A percentile compares a stretch with the other conserved stretches of the same genome.
These are phyloP conservation scores for Apodemus speciosus DNA, from an alignment of 2,113 vertebrate species.

Conservation along the genomic window DNA sequence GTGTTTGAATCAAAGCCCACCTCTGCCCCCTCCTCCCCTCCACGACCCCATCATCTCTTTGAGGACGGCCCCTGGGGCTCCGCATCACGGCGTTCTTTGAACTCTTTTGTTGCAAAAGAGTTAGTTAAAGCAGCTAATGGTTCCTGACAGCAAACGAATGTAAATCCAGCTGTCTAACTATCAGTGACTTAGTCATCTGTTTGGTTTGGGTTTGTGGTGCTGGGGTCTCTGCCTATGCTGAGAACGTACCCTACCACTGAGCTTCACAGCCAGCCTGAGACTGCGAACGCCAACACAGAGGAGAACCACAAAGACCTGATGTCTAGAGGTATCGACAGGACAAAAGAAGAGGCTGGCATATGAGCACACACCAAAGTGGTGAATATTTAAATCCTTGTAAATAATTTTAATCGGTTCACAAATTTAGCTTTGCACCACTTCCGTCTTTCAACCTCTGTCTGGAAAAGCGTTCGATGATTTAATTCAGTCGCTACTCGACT, in stretches of 20 bases:
- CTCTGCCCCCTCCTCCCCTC: background rate
- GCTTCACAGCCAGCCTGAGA: background rate
- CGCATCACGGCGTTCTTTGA: background rate
- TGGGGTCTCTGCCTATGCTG: too few species aligned
- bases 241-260: background rate
- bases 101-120: background rate
- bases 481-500: background rate
- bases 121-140: background rate
- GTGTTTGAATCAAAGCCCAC: background rate
- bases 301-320: slow-evolving; percentile 2
- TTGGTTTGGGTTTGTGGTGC: background rate
- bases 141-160: background rate
- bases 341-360: slow-evolving; percentile 16
- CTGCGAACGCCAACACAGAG: background rate
- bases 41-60: background rate
- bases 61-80: background rate
- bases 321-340: slow-evolving; percentile 8
- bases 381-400: slow-evolving; percentile 28
- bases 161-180: slow-evolving; percentile 15
- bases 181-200: background rate
- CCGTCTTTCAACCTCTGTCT: background rate
- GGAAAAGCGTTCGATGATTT: background rate
- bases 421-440: slow-evolving; percentile 10
- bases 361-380: slow-evolving; percentile 18
- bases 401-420: background rate